phyloP scores from a whole-genome alignment of 2,113 vertebrate species.

The Myanophis thanlyinensis region DNA sequence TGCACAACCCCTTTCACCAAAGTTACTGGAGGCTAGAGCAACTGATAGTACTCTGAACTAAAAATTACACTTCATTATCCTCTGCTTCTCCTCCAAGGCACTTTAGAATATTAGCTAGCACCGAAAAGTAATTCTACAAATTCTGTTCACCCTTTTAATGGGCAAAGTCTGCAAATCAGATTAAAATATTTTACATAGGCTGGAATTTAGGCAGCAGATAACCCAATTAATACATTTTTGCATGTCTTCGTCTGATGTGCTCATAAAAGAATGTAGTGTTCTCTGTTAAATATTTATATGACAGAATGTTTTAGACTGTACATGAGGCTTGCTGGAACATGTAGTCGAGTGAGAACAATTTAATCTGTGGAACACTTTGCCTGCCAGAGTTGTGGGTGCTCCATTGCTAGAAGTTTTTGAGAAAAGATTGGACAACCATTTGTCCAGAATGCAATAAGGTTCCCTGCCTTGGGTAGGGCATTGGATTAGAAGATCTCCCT shows the following conservation, averaged over 20 bases:
- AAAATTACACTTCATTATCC: neutral
- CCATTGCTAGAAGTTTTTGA: too few relatives aligned
- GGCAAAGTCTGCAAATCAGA: neutral
- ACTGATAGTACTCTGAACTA: neutral
- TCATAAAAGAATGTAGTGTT: neutral
- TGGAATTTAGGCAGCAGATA: neutral
- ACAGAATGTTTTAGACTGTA: neutral
- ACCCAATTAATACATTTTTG: neutral
- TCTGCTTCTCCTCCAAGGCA: neutral
- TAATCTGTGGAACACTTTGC: too few relatives aligned
- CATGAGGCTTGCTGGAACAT: constrained; percentile 32
- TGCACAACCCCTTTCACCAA: neutral
- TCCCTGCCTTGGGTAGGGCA: too few relatives aligned
- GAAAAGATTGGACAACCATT: too few relatives aligned
- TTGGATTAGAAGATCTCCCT: too few relatives aligned
- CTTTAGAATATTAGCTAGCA: neutral
- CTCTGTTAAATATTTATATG: neutral
- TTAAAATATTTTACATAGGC: neutral
- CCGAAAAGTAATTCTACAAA: neutral
- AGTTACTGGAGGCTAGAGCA: neutral
- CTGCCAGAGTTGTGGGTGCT: too few relatives aligned
- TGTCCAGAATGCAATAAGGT: too few relatives aligned
- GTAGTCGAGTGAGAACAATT: neutral
- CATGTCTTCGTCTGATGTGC: neutral
- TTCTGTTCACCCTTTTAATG: neutral